Evolutionary conservation across 2,113 vertebrate genomes (phyloP).

Genomic region (Telmatochromis sp.): DNA sequence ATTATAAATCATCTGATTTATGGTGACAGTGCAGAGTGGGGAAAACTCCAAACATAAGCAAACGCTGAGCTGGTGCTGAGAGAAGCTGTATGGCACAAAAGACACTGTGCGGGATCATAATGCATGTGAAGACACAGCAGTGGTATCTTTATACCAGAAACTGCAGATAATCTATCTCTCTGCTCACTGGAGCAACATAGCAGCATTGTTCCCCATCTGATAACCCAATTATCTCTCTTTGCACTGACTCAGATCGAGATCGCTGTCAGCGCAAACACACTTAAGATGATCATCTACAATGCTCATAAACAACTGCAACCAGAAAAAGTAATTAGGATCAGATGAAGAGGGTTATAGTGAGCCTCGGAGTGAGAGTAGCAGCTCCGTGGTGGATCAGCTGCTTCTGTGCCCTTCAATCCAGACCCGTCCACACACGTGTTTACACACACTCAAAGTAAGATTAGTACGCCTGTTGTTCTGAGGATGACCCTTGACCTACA

Average conservation of each 20-base stretch:
- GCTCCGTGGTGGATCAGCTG: neutral
- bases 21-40: slow-evolving; percentile 52
- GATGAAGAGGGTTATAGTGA: neutral
- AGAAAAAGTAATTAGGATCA: slow-evolving; percentile 24
- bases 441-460: slow-evolving; percentile 35
- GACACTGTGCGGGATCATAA: neutral
- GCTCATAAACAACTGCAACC: slow-evolving; percentile 23
- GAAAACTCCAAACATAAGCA: slow-evolving; percentile 66
- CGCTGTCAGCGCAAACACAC: slow-evolving; percentile 39
- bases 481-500: slow-evolving; percentile 43
- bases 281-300: slow-evolving; percentile 36
- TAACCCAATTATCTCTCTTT: slow-evolving; percentile 56
- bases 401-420: neutral
- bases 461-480: slow-evolving; percentile 47
- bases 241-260: slow-evolving; percentile 40
- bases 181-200: neutral
- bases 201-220: slow-evolving; percentile 43
- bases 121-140: slow-evolving; percentile 10
- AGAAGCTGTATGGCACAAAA: slow-evolving; percentile 9
- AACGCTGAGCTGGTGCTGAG: slow-evolving; percentile 46
- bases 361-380: neutral
- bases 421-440: slow-evolving; percentile 20
- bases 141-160: neutral
- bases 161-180: slow-evolving; percentile 33
- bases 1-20: slow-evolving; percentile 71